Percentiles rank a stretch among this genome's conserved stretches.
These are phyloP conservation scores for Scaptomyza caliginosa DNA, from an alignment of 2,888 invertebrate species.

Conservation along the genomic window DNA sequence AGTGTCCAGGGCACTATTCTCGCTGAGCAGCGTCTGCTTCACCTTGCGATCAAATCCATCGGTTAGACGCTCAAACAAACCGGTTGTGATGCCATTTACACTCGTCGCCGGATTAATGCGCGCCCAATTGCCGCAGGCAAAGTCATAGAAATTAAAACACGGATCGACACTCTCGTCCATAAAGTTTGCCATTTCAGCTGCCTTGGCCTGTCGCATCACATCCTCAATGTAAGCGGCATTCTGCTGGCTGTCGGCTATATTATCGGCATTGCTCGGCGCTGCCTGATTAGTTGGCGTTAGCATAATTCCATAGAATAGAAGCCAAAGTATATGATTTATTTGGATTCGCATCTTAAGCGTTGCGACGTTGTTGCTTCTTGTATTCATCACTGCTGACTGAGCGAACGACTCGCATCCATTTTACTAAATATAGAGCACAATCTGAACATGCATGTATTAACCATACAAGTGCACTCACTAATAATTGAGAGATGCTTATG, in stretches of 20 bases:
- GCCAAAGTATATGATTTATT: conserved; percentile 7
- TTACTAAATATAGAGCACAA: conserved; percentile 2
- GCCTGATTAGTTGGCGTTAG: not conserved
- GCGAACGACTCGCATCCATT: not conserved
- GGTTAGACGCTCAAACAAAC: conserved; percentile 71
- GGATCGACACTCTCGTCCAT: conserved; percentile 75
- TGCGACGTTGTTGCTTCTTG: conserved; percentile 17
- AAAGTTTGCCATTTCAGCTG: conserved; percentile 69
- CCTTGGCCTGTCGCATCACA: conserved; percentile 63
- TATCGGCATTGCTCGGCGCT: conserved; percentile 3
- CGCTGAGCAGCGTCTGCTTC: conserved; percentile 44
- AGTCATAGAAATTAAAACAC: conserved; percentile 79
- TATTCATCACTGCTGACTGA: conserved; percentile 21
- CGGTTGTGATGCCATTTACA: conserved; percentile 60
- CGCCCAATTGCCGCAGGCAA: conserved; percentile 80
- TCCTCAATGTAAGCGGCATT: conserved; percentile 12
- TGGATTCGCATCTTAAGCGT: conserved; percentile 1
- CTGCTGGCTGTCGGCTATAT: conserved; percentile 6
- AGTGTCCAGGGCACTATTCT: conserved; percentile 40
- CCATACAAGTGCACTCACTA: not conserved
- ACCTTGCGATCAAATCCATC: conserved; percentile 68
- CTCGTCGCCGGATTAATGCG: conserved; percentile 66
- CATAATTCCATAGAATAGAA: conserved; percentile 12
- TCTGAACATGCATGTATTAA: not conserved
- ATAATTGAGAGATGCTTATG: conserved; percentile 18